Conservation (phyloP, 2,888 invertebrate genomes). For the Ariolimax columbianus region DNA sequence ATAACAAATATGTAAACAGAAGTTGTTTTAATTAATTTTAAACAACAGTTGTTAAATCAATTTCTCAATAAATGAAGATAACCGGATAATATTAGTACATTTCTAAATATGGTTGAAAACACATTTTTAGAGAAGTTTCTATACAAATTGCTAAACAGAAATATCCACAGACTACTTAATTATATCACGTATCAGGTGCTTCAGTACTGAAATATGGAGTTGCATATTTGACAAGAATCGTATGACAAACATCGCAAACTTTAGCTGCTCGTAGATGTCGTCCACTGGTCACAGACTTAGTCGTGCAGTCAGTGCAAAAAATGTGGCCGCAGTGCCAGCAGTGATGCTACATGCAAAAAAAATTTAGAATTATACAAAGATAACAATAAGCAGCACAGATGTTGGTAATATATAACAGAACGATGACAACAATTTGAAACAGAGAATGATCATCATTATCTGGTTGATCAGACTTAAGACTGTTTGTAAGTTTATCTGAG, state of each 20-base stretch:
- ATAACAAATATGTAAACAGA: too few species aligned
- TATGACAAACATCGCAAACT: constrained; percentile 98
- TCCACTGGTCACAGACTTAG: constrained; percentile 89
- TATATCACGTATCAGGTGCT: constrained; percentile 75
- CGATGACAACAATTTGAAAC: not conserved
- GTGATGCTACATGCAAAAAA: constrained; percentile 83
- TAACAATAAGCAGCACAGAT: not conserved
- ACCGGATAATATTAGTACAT: not conserved
- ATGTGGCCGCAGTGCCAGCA: constrained; percentile 97
- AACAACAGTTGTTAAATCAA: too few species aligned
- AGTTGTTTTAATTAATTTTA: too few species aligned
- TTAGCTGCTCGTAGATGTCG: constrained; percentile 90
- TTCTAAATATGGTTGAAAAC: too few species aligned
- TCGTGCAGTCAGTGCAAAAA: constrained; percentile 92
- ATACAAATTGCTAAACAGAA: not conserved
- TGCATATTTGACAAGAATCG: constrained; percentile 86
- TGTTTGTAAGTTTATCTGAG: too few species aligned
- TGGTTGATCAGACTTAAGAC: too few species aligned
- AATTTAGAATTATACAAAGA: not conserved
- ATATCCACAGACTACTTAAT: not conserved
- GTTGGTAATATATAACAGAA: not conserved
- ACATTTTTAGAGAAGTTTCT: not conserved
- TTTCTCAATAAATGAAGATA: not conserved
- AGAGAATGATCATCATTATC: not conserved
- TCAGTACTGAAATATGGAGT: constrained; percentile 85